Base-by-base conservation (phyloP, 2,797 vertebrate genomes). In the Benthosema pterotum region DNA sequence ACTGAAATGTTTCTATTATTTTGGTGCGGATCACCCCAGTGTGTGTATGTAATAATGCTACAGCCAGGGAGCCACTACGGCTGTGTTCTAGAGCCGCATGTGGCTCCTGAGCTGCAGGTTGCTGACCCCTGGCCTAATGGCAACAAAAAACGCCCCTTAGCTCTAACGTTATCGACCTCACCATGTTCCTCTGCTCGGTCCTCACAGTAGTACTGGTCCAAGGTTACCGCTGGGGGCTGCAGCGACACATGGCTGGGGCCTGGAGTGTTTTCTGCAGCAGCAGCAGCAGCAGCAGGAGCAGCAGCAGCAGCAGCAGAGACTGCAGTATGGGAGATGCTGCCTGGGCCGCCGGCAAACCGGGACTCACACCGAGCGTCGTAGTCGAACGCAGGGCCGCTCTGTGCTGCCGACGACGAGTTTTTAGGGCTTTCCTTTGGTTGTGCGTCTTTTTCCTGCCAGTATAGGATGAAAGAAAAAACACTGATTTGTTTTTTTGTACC, bases 341-440 rank as follows among this genome's bases (percentile, higher is more conserved):
- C 52, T 89, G n/a, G n/a, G n/a, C n/a, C n/a, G n/a, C n/a, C 91
- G 49, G 94, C 93, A 61, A 72, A 60, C 63, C 84, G 83, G 60
- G 67, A 45, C 63, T 74, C 69, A 69, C 67, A 72, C 12, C 49
- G 57, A 63, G 53, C 14, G 64, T 19, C 14, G 64, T 19, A 51
- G 19, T 75, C 58, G 38, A 74, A 60, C 22, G 17, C 32, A 0
- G 51, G 0, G 14, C 55, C 54, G 45, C 28, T 47, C 6, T 52
- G 70, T 28, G 65, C 14, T 42, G 65, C 14, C 32, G 22, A 25
- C 3, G 76, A 59, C 17, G 72, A 71, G 22, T 75, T 38, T 11
- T 15, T 55, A 16, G 50, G 14, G 4, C 17, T 69, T 11, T 83
- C 72, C 4, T 67, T 69, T 25, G 60, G 64, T 2, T 56, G 57